These are phyloP conservation scores for Calameuta filiformis DNA, from an alignment of 2,888 invertebrate species.

Conservation along the genomic window DNA sequence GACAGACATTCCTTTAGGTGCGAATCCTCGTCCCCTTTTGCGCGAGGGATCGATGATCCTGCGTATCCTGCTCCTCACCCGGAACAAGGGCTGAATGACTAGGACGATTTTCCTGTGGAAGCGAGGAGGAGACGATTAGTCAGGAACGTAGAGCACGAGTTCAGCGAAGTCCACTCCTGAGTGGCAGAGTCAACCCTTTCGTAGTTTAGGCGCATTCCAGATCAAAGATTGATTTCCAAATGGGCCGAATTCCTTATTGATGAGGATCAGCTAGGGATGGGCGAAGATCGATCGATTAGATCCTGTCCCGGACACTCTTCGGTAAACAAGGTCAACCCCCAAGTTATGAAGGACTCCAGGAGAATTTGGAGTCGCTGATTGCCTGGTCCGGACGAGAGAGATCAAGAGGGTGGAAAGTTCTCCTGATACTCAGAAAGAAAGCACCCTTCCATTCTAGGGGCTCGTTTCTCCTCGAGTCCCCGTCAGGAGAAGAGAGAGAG, in stretches of 20 bases:
- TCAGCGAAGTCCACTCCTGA: not conserved
- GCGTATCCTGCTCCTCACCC: not conserved
- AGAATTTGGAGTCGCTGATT: not conserved
- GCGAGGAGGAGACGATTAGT: not conserved
- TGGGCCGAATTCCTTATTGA: not conserved
- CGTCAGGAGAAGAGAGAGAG: not conserved
- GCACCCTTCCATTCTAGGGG: not conserved
- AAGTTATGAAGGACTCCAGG: not conserved
- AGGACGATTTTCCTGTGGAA: not conserved
- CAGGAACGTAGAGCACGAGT: not conserved
- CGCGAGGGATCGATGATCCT: not conserved
- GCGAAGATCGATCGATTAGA: not conserved
- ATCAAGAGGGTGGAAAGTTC: not conserved
- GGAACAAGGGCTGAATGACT: not conserved
- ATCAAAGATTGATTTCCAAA: not conserved
- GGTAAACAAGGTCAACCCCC: not conserved
- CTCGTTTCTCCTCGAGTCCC: not conserved
- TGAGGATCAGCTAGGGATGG: not conserved
- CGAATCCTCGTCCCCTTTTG: not conserved
- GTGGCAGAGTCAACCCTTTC: not conserved
- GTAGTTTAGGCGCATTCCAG: not conserved
- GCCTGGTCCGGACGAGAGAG: not conserved
- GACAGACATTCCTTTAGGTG: too few species aligned
- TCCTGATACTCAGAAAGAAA: not conserved
- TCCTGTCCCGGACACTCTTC: not conserved